These are phyloP conservation scores for Typhlomys cinereus DNA, from an alignment of 2,113 vertebrate species.

Conservation along the genomic window DNA sequence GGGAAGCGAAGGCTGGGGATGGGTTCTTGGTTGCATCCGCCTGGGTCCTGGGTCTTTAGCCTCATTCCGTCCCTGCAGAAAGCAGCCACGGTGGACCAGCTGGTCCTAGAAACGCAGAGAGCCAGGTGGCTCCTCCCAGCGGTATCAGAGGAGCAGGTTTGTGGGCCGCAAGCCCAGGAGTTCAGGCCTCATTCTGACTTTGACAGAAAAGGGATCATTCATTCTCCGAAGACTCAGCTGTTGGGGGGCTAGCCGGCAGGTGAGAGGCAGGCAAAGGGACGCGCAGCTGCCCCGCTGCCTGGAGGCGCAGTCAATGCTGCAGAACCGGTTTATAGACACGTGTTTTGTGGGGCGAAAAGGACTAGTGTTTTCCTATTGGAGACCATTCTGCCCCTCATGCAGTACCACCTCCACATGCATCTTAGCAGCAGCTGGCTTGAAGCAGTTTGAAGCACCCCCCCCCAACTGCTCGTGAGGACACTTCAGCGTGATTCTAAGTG, in stretches of 20 bases:
- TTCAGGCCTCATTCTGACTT: background rate
- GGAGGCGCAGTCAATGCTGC: fast-evolving
- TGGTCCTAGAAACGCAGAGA: fast-evolving
- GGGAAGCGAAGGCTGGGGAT: no score
- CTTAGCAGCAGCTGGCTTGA: background rate
- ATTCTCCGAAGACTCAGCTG: background rate
- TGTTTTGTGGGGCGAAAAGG: no score
- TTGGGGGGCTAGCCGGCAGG: fast-evolving
- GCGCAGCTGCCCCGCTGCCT: fast-evolving
- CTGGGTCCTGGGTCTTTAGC: background rate
- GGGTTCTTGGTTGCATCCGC: background rate
- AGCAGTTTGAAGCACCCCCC: background rate
- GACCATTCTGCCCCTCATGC: no score
- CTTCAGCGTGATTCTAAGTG: background rate
- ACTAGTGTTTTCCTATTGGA: no score
- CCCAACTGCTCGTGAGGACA: fast-evolving
- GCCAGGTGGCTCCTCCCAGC: background rate
- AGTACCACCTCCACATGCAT: background rate
- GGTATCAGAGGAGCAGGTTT: fast-evolving
- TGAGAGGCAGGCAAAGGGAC: background rate
- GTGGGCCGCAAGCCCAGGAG: fast-evolving
- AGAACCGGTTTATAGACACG: background rate
- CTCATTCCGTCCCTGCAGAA: fast-evolving
- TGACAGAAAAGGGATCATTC: no score
- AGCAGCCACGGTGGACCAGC: background rate